Evolutionary conservation across 2,113 vertebrate species (phyloP), one percentile per base, ranked within the genome.

Genomic region (Echinops telfairi): DNA sequence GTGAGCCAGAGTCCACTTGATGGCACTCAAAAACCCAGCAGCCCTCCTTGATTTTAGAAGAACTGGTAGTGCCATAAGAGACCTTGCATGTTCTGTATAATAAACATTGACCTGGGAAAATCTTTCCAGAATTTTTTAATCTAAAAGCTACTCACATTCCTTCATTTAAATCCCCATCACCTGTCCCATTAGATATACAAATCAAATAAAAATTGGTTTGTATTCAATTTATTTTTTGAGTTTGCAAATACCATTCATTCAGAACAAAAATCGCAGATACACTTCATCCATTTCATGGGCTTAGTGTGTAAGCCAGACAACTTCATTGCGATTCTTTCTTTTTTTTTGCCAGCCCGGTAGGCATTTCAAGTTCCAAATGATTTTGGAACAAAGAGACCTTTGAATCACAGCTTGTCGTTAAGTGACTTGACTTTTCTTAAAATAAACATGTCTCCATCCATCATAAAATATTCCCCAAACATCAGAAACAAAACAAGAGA

Each of bases 281-380:
- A 83, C 87, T 90, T 86, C 40, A 90, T 88, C 38, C 76, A 2
- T 80, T 19, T 76, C 82, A 82, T 15, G 47, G 86, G 33, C 29
- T 66, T 87, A 77, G 38, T 91, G 22, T 53, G 75, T 25, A 89
- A 89, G 14, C 9, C 33, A 94, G 33, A 76, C 10, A 89, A 73
- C n/a, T 77, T 91, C 82, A 43, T 82, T 38, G 16, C 83, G 80
- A 73, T 93, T 86, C 27, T n/a, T 71, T 36, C 25, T 31, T 82
- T 85, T 60, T 86, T 92, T 47, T 90, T 43, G 0, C 19, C 64
- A 38, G 19, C 16, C 16, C 27, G 19, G 90, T 33, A 62, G 40
- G 1, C 62, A 64, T 93, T 94, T 95, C 81, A 96, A 75, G 15
- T 91, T 92, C 36, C 73, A 94, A 83, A 91, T 38, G 68, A 78